phyloP scores from a whole-genome alignment of 2,797 vertebrate genomes.

The Enteromius anoplus region DNA sequence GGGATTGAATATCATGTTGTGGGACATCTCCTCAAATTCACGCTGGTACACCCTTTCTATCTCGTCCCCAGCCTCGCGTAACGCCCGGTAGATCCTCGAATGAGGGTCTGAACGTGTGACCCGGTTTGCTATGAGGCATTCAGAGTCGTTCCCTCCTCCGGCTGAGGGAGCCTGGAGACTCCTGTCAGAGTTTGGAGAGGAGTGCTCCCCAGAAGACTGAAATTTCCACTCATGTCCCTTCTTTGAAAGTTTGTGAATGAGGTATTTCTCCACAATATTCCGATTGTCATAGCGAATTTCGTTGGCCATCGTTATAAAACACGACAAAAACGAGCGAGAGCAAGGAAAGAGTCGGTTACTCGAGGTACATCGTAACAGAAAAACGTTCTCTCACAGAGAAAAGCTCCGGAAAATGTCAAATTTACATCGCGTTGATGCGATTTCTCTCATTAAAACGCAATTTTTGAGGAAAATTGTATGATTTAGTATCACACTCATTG shows the following conservation, averaged over 20 bases:
- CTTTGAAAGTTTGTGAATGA: slow-evolving; percentile 86
- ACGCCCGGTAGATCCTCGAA: slow-evolving; percentile 76
- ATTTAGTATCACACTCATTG: slow-evolving; percentile 27
- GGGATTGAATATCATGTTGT: slow-evolving; percentile 79
- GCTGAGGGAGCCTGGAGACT: slow-evolving; percentile 49
- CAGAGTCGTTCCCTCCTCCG: slow-evolving; percentile 42
- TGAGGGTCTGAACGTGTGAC: slow-evolving; percentile 44
- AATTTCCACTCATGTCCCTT: slow-evolving; percentile 85
- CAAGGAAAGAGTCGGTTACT: slow-evolving; percentile 30
- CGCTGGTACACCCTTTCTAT: slow-evolving; percentile 82
- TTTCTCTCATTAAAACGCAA: background rate
- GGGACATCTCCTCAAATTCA: slow-evolving; percentile 84
- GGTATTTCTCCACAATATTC: slow-evolving; percentile 86
- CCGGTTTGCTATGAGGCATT: slow-evolving; percentile 31
- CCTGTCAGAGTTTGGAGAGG: slow-evolving; percentile 56
- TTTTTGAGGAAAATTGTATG: background rate
- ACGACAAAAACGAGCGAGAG: slow-evolving; percentile 28
- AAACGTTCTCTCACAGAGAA: background rate
- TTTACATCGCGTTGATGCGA: slow-evolving; percentile 13
- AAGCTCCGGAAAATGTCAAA: background rate
- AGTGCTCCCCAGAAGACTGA: slow-evolving; percentile 36
- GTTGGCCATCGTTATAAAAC: slow-evolving; percentile 57
- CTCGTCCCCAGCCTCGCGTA: slow-evolving; percentile 82
- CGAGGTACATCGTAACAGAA: slow-evolving; percentile 13
- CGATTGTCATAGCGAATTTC: slow-evolving; percentile 78